These are phyloP conservation scores for Eueides isabella DNA, from an alignment of 1,140 invertebrate genomes.

Conservation along the genomic window DNA sequence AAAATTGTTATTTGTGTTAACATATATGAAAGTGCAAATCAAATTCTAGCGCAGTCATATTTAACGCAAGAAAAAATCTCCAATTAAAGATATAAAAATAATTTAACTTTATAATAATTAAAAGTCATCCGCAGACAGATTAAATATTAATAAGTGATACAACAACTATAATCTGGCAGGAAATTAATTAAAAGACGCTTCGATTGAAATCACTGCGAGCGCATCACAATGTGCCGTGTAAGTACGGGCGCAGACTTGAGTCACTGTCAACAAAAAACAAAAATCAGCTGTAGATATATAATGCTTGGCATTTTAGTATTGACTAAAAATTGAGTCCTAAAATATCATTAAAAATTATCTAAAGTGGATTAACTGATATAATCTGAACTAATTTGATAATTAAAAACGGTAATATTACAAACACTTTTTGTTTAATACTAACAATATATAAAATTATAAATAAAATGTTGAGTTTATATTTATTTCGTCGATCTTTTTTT, in stretches of 20 bases:
- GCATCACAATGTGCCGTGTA: conserved; percentile 53
- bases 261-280: background rate
- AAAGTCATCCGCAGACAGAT: conserved; percentile 42
- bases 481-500: background rate
- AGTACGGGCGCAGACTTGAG: conserved; percentile 26
- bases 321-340: no score
- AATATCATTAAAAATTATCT: no score
- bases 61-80: conserved; percentile 41
- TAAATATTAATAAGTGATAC: conserved; percentile 61
- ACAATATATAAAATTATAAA: background rate
- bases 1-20: background rate
- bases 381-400: no score
- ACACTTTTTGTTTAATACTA: background rate
- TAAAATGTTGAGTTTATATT: no score
- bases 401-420: no score
- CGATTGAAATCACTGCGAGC: conserved; percentile 69
- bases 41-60: no score
- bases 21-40: no score
- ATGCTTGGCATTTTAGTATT: no score
- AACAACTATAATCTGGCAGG: conserved; percentile 65
- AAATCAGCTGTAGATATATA: background rate
- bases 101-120: conserved; percentile 52
- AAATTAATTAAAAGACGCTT: conserved; percentile 76
- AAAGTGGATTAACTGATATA: no score
- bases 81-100: conserved; percentile 44